phyloP scores from a whole-genome alignment of 2,113 vertebrate genomes.

The Hydrolagus affinis region DNA sequence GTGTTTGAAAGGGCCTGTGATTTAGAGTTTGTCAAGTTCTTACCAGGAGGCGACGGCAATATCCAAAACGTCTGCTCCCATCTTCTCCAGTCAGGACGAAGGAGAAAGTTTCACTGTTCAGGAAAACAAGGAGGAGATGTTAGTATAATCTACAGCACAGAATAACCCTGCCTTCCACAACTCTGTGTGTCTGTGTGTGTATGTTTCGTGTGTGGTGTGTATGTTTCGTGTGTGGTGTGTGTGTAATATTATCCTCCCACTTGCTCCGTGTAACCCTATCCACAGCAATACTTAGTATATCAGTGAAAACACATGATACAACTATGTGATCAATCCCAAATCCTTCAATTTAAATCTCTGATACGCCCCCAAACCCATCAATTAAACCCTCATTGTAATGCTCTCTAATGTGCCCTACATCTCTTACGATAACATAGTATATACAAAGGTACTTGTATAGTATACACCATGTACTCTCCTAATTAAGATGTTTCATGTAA shows the following conservation, averaged over 20 bases:
- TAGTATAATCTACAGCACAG: neutral
- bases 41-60: conserved; percentile 89
- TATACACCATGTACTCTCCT: neutral
- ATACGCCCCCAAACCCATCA: neutral
- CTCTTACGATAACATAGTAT: too few species aligned
- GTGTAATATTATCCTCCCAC: too few species aligned
- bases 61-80: conserved; percentile 85
- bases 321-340: too few species aligned
- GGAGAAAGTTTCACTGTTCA: conserved; percentile 81
- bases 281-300: too few species aligned
- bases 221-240: too few species aligned
- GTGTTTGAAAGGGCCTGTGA: neutral
- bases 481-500: neutral
- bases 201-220: too few species aligned
- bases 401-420: too few species aligned
- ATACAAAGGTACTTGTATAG: too few species aligned
- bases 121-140: conserved; percentile 11
- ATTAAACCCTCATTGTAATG: too few species aligned
- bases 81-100: conserved; percentile 92
- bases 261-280: too few species aligned
- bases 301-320: too few species aligned
- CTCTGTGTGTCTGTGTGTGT: too few species aligned
- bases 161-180: neutral
- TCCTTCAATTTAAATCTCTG: neutral
- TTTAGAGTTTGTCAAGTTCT: conserved; percentile 20